These are phyloP conservation scores for Acronicta psi DNA, from an alignment of 2,888 invertebrate genomes.

Conservation along the genomic window DNA sequence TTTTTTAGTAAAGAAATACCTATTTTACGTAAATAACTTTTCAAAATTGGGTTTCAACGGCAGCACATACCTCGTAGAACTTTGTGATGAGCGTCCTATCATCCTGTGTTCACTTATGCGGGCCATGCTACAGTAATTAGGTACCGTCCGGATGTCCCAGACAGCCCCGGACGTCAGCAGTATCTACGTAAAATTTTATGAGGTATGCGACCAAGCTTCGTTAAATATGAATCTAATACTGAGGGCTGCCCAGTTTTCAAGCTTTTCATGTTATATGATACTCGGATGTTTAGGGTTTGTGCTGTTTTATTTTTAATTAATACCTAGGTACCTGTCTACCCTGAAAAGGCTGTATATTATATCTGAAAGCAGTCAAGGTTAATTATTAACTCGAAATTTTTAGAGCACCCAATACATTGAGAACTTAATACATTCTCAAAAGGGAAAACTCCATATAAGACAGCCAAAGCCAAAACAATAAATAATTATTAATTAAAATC, in stretches of 20 bases:
- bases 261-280: conserved; percentile 18
- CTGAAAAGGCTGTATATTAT: too few relatives aligned
- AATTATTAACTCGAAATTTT: too few relatives aligned
- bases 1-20: too few relatives aligned
- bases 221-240: conserved; percentile 50
- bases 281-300: conserved; percentile 11
- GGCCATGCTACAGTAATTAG: conserved; percentile 34
- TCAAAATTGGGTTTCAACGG: too few relatives aligned
- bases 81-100: conserved; percentile 9
- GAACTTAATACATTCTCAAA: too few relatives aligned
- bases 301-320: conserved; percentile 31
- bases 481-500: too few relatives aligned
- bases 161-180: conserved; percentile 28
- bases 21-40: too few relatives aligned
- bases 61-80: conserved; percentile 15
- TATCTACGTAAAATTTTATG: conserved; percentile 51
- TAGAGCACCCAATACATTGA: too few relatives aligned
- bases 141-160: conserved; percentile 7
- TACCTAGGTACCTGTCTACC: too few relatives aligned
- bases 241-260: conserved; percentile 7
- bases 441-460: too few relatives aligned
- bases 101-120: conserved; percentile 11
- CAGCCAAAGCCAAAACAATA: too few relatives aligned
- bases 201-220: conserved; percentile 24
- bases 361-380: too few relatives aligned